phyloP scores from a whole-genome alignment of 2,113 vertebrate genomes.

The Archilochus colubris region DNA sequence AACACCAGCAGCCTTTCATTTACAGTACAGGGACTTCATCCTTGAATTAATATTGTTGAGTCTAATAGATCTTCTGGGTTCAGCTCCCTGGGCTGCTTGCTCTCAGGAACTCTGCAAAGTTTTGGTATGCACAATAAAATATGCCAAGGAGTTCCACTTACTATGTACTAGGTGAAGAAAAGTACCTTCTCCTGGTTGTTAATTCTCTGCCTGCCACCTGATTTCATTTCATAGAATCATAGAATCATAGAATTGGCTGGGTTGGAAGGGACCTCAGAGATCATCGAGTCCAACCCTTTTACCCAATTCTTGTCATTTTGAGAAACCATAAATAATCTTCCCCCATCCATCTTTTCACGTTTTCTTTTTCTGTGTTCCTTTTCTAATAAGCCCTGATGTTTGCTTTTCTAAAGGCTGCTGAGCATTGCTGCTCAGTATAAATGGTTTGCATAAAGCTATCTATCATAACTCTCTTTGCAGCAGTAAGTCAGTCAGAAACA shows the following conservation, averaged over 20 bases:
- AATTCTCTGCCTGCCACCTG: neutral
- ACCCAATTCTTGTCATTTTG: neutral
- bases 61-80: neutral
- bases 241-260: no score
- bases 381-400: neutral
- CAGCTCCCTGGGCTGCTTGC: neutral
- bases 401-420: neutral
- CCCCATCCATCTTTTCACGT: neutral
- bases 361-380: neutral
- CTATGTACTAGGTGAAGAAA: neutral
- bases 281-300: no score
- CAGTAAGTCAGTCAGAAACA: conserved; percentile 21
- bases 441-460: neutral
- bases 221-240: neutral
- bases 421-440: neutral
- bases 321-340: neutral
- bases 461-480: neutral
- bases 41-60: neutral
- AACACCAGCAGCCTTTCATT: neutral
- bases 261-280: no score
- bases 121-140: neutral
- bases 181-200: neutral
- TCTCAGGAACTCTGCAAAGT: neutral
- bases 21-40: neutral
- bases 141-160: neutral